phyloP scores from a whole-genome alignment of 2,797 vertebrate genomes.

The Rhincodon typus region DNA sequence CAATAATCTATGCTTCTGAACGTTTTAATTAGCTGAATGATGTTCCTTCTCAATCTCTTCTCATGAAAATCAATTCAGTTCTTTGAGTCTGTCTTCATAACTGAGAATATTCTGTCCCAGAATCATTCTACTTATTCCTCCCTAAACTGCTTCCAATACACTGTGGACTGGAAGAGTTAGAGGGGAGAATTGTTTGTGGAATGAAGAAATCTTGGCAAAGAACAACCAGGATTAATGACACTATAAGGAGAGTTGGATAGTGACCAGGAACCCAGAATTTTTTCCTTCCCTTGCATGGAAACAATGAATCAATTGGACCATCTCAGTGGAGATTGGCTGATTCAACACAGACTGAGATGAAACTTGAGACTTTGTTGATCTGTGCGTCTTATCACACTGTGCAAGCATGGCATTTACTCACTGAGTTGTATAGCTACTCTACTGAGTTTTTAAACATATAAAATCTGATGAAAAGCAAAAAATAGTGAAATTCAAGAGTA shows the following conservation, averaged over 20 bases:
- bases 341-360: not conserved
- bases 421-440: not conserved
- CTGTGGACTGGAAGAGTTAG: not conserved
- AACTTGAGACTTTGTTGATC: not conserved
- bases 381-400: not conserved
- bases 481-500: not conserved
- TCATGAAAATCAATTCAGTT: not conserved
- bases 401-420: not conserved
- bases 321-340: not conserved
- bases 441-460: too few relatives aligned
- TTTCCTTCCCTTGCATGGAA: not conserved
- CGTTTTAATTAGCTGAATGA: not conserved
- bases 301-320: constrained; percentile 11
- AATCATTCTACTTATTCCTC: not conserved
- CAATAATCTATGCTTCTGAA: not conserved
- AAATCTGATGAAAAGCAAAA: not conserved
- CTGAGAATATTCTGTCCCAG: not conserved
- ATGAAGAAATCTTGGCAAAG: constrained; percentile 12
- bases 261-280: not conserved
- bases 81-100: not conserved
- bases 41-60: not conserved
- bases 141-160: not conserved
- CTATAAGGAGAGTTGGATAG: not conserved
- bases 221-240: constrained; percentile 13
- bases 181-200: not conserved